Base-by-base conservation (phyloP, 64 coral and sea anemone species). In the Montipora capricornis region DNA sequence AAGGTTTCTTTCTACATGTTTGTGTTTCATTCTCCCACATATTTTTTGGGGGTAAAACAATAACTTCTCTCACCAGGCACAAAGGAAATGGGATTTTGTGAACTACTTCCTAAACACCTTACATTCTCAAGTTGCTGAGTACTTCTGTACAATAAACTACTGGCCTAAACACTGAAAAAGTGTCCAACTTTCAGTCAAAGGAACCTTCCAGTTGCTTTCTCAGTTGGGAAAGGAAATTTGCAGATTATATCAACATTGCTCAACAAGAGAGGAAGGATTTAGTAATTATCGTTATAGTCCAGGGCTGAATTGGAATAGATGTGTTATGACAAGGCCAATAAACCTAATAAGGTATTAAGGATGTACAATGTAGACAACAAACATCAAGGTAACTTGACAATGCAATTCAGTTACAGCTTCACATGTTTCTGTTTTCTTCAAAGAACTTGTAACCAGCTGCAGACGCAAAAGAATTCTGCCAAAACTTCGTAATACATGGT, bases 81-180 rank as follows among this genome's bases (percentile, higher is more conserved):
- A 2, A 37, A 37, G 37, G 37, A 67, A 67, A 67, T 14, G 12
- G 62, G 15, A 67, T 14, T 14, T 67, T 67, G 12, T 67, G 7
- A 15, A 81, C 57, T 81, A 67, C 58, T 11, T 47, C 37, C 17
- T 68, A 47, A 84, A 84, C n/a, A 80, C 76, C 47, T 49, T 8
- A 19, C 51, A 8, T 15, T 80, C 8, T n/a, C 2, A 45, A 84
- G 37, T 84, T 84, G 59, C 81, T 68, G 20, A 66, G 29, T 22
- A 51, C 16, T 84, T 68, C 61, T 84, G 59, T 47, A 47, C 29
- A 66, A 8, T 61, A 68, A 29, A 84, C 8, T 68, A 37, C 13
- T 66, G 74, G 3, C 79, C 20, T 55, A 11, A 46, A 15, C 37
- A 45, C 37, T 47, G 50, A 37, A 37, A 37, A 37, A 37, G 37